Percentiles rank a stretch among this genome's conserved stretches.
These are phyloP conservation scores for Stigmatopora argus DNA, from an alignment of 2,113 vertebrate genomes.

Conservation along the genomic window DNA sequence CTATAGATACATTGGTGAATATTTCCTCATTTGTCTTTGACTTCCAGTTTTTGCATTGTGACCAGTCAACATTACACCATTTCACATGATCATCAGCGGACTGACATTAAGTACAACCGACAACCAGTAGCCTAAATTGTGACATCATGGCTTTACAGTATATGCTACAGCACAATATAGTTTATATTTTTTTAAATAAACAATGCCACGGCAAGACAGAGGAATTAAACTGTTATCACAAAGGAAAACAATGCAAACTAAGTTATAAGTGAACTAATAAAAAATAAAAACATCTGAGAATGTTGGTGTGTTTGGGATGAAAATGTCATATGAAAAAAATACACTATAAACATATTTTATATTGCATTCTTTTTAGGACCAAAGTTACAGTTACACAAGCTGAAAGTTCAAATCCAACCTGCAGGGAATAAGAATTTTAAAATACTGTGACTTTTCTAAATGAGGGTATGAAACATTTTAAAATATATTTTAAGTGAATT, in stretches of 20 bases:
- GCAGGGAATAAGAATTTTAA: background rate
- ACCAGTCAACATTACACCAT: background rate
- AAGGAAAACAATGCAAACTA: no score
- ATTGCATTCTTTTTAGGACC: no score
- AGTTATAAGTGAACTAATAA: no score
- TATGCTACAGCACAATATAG: background rate
- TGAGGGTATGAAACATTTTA: background rate
- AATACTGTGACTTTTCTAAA: background rate
- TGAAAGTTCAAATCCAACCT: background rate
- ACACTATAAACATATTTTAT: no score
- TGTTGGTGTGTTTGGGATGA: no score
- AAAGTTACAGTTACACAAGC: background rate
- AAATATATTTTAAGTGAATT: no score
- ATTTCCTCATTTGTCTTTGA: constrained; percentile 18
- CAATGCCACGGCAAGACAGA: background rate
- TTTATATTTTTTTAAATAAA: background rate
- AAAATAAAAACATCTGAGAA: no score
- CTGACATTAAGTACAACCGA: background rate
- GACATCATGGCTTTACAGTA: background rate
- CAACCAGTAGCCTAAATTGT: background rate
- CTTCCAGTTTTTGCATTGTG: constrained; percentile 5
- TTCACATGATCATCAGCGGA: constrained; percentile 11
- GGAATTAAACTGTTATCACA: background rate
- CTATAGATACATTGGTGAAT: background rate
- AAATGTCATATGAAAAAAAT: no score